Evolutionary conservation across 37 sponge, comb jelly and placozoan species (phyloP), one percentile per base, ranked within the genome.

Genomic region (Beroe ovata): DNA sequence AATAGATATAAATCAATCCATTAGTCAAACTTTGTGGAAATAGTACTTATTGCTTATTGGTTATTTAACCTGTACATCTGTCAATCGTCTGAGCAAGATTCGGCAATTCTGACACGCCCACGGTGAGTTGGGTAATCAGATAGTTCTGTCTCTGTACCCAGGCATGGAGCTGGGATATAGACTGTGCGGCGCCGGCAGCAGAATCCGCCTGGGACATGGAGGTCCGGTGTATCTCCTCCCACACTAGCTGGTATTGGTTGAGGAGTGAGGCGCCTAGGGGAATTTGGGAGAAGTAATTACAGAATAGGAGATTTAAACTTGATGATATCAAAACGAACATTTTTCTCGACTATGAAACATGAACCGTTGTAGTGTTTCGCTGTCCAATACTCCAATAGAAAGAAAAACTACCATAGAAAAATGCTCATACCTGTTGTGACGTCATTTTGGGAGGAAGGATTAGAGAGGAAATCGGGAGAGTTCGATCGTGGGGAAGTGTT

Each of bases 181-280:
- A 16, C 38, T n/a, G 21, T 40, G 84, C 84, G 38, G 84, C 54
- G 26, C 26, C 0, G 6, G 54, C 54, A n/a, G 84, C 84, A 1
- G 38, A 1, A 1, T 39, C 54, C 0, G 84, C 42, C 21, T 77
- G 84, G 8, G 47, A 26, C 84, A 77, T 77, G 84, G 84, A 42
- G 26, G 28, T 77, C 23, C 38, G 41, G 54, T 77, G 84, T 16
- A 77, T 38, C 22, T 77, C 38, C 47, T 77, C 84, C 84, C 84
- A 77, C 0, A 42, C 28, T 26, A 32, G 28, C 54, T 77, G 84
- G 84, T 77, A 77, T 23, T 77, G 39, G 84, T 77, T 39, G 1
- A 77, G 84, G 25, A 77, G 47, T 6, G 0, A 42, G 1, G 47
- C 8, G 33, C 84, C 84, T 77, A 54, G 38, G 28, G 47, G n/a